Percentiles rank a stretch among this genome's conserved stretches.
Evolutionary conservation across 64 coral and sea anemone species (phyloP).

Genomic region (Pachyseris speciosa): DNA sequence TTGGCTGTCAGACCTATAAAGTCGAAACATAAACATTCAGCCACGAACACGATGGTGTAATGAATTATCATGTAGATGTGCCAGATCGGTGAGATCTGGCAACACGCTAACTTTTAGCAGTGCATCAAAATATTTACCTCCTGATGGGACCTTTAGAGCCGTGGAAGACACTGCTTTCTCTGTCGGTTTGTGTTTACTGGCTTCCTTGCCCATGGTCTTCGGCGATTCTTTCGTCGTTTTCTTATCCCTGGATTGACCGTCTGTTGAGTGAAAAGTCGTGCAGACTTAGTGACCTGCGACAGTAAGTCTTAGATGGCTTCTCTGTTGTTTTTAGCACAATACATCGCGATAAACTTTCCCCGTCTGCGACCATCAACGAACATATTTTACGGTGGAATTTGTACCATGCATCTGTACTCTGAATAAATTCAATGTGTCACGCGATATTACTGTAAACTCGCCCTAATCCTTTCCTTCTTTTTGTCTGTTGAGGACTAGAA

Average conservation of each 20-base stretch:
- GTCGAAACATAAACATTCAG: constrained; percentile 1
- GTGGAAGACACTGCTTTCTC: not conserved
- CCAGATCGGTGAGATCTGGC: not conserved
- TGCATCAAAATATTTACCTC: constrained; percentile 21
- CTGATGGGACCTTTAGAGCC: constrained; percentile 16
- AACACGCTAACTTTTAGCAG: not conserved
- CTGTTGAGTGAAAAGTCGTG: not conserved
- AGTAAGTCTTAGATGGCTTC: not conserved
- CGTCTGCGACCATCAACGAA: not conserved
- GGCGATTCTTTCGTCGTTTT: not conserved
- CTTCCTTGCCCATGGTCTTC: constrained; percentile 35
- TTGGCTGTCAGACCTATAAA: not conserved
- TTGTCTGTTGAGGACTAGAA: not conserved
- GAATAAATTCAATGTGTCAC: constrained; percentile 10
- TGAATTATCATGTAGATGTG: not conserved
- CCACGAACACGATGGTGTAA: not conserved
- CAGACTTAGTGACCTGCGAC: not conserved
- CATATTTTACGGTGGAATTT: constrained; percentile 10
- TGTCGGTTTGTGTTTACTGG: constrained; percentile 20
- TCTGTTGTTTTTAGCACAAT: not conserved
- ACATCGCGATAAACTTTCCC: not conserved
- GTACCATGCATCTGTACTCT: not conserved
- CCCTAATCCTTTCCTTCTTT: constrained; percentile 32
- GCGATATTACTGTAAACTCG: not conserved
- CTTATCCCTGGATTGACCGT: not conserved